These are phyloP conservation scores for Acanthopleura granulata DNA, from an alignment of 2,888 invertebrate species.

Conservation along the genomic window DNA sequence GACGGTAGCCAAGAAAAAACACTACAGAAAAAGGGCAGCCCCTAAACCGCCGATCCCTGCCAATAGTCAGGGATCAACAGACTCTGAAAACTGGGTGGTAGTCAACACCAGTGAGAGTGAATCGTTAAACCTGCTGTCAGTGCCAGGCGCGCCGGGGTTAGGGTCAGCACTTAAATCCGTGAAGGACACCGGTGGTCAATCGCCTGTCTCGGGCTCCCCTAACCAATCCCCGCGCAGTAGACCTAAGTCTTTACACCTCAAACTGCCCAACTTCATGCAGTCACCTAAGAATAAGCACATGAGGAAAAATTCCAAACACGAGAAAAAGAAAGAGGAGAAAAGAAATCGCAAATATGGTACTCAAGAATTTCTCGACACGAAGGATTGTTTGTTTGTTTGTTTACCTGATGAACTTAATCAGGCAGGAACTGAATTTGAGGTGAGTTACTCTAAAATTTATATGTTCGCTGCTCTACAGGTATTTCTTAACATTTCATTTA, in stretches of 20 bases:
- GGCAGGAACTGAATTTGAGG: conserved; percentile 41
- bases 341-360: not conserved
- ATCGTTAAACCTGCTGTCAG: not conserved
- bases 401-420: conserved; percentile 27
- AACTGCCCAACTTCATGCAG: conserved; percentile 17
- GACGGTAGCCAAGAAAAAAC: conserved; percentile 6
- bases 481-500: too few species aligned
- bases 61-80: conserved; percentile 14
- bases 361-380: not conserved
- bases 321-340: conserved; percentile 15
- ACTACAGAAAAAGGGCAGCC: conserved; percentile 11
- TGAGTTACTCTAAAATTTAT: conserved; percentile 25
- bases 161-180: not conserved
- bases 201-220: not conserved
- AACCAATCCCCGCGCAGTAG: not conserved
- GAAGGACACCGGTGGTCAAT: not conserved
- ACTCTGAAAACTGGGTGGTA: conserved; percentile 18
- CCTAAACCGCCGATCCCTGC: conserved; percentile 9
- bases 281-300: conserved; percentile 13
- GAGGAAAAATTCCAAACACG: conserved; percentile 16
- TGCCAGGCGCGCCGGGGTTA: not conserved
- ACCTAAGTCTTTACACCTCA: not conserved
- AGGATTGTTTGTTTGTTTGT: conserved; percentile 23
- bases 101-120: conserved; percentile 3
- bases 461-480: too few species aligned